Evolutionary conservation across 2,113 vertebrate species (phyloP), one percentile per base, ranked within the genome.

Genomic region (Cacatua alba): DNA sequence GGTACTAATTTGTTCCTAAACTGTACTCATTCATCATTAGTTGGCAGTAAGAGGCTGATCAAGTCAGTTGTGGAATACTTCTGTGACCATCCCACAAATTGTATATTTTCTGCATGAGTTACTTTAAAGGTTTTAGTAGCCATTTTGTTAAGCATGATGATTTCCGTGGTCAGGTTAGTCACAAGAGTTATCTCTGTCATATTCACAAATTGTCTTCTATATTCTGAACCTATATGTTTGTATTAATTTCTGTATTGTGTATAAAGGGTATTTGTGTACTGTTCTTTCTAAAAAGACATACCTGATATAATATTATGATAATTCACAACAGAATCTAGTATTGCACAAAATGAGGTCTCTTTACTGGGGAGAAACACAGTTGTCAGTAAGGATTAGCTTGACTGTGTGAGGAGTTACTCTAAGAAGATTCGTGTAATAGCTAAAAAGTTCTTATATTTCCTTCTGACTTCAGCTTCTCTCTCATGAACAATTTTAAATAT

Each of bases 1-100:
- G 44, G 57, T 48, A 71, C 65, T 93, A 96, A 96, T 93, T 88
- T 89, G 65, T 79, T 88, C 49, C 82, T 90, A 83, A 82, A 76
- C 53, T 65, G 72, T 85, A 81, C 41, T 86, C 71, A 75, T 92
- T 94, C 80, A 93, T 95, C 94, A 93, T 92, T n/a, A 52, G 24
- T 3, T 71, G 86, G 71, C 69, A 96, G 51, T 13, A 55, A 88
- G 59, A 90, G 65, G 77, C 14, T 91, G 94, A 90, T 77, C 64
- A 94, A 88, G 81, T 55, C 80, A 77, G 52, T 86, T 60, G 82
- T 46, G 76, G 65, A 76, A 90, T 81, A 71, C 21, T 79, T 68
- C 41, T 28, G 39, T 68, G 94, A 91, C 59, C 51, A 55, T 59
- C 28, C 74, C 65, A 83, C 13, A 7, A 84, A 75, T 37, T 95